These are phyloP conservation scores for Nasua narica DNA, from an alignment of 2,797 vertebrate species.

Conservation along the genomic window DNA sequence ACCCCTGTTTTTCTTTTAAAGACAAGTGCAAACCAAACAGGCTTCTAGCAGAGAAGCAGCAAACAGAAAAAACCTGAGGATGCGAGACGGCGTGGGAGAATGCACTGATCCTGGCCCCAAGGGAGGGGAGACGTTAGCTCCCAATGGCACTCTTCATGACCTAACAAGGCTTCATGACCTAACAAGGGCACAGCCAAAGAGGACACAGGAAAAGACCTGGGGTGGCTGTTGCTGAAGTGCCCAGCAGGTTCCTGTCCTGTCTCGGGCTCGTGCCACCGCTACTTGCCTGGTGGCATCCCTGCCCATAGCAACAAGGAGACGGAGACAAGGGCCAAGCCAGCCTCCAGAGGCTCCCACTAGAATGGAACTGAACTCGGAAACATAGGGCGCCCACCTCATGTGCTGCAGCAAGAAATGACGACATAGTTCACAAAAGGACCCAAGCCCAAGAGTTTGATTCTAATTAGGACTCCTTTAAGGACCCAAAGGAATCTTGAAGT, in stretches of 20 bases:
- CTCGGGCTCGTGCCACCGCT: background rate
- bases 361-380: background rate
- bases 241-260: background rate
- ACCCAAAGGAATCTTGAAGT: background rate
- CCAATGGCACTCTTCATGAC: background rate
- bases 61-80: background rate
- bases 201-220: background rate
- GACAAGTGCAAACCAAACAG: background rate
- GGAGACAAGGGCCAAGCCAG: background rate
- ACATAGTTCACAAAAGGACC: background rate
- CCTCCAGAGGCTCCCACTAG: background rate
- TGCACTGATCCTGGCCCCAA: background rate
- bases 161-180: background rate
- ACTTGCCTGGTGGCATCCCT: background rate
- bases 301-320: background rate
- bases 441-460: background rate
- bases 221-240: background rate
- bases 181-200: background rate
- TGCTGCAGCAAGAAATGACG: background rate
- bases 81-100: background rate
- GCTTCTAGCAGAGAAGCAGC: background rate
- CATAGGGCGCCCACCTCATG: background rate
- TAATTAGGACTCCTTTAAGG: background rate
- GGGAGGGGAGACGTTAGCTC: background rate
- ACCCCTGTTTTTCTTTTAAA: no score